phyloP scores from a whole-genome alignment of 2,113 vertebrate genomes.

The Calyptommatus sinebrachiatus region DNA sequence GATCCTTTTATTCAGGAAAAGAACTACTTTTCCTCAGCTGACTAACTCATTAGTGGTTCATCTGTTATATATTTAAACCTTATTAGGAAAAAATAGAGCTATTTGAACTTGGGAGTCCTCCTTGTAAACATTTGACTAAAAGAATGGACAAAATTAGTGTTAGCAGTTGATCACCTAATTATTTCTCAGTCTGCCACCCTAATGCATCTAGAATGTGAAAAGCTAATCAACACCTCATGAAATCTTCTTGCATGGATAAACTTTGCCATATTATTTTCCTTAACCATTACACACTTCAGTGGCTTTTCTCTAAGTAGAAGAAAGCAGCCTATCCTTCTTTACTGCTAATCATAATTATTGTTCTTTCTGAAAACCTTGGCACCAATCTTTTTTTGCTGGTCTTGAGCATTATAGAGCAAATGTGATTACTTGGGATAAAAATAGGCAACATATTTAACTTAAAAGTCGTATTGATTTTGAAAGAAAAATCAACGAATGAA shows the following conservation, averaged over 20 bases:
- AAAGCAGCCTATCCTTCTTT: neutral
- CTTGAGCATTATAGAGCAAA: slow-evolving; percentile 13
- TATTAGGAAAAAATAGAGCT: slow-evolving; percentile 13
- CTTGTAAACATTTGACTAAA: slow-evolving; percentile 28
- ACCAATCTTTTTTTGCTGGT: slow-evolving; percentile 2
- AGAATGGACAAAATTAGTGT: slow-evolving; percentile 1
- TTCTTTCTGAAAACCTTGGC: slow-evolving; percentile 13
- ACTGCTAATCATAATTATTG: slow-evolving; percentile 1
- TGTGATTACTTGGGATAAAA: slow-evolving; percentile 14
- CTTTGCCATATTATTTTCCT: slow-evolving; percentile 48
- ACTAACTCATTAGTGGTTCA: slow-evolving; percentile 6
- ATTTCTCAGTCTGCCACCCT: neutral
- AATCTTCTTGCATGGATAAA: slow-evolving; percentile 26
- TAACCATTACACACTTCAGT: slow-evolving; percentile 21
- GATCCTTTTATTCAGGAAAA: neutral
- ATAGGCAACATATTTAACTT: neutral
- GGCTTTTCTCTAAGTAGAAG: slow-evolving; percentile 47
- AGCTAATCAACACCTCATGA: slow-evolving; percentile 39
- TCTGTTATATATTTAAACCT: slow-evolving; percentile 2
- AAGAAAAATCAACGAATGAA: neutral
- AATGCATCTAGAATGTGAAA: slow-evolving; percentile 35
- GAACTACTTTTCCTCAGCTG: neutral
- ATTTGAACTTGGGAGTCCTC: slow-evolving; percentile 12
- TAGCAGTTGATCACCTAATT: slow-evolving; percentile 7
- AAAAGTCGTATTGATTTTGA: slow-evolving; percentile 31